These are phyloP conservation scores for Fringilla coelebs DNA, from an alignment of 2,797 vertebrate species.

Conservation along the genomic window DNA sequence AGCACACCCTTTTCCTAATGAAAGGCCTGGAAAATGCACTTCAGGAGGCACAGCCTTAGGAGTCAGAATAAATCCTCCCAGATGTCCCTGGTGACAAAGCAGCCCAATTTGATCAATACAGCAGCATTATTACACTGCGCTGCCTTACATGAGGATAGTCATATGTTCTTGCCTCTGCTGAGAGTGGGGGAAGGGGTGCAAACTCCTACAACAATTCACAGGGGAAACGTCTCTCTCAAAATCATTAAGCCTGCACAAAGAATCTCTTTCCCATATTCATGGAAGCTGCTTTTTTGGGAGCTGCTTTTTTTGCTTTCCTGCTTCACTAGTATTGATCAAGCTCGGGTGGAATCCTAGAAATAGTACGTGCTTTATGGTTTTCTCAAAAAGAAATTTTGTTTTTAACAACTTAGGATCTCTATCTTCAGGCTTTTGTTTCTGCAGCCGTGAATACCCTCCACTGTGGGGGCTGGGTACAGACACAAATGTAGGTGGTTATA, in stretches of 20 bases:
- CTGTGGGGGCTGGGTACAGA: neutral
- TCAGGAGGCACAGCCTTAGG: neutral
- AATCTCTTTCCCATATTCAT: conserved; percentile 1
- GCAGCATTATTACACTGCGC: conserved; percentile 62
- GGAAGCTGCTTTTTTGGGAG: conserved; percentile 29
- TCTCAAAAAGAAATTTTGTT: neutral
- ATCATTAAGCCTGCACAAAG: conserved; percentile 27
- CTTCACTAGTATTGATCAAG: neutral
- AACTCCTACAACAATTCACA: conserved; percentile 44
- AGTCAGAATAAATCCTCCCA: conserved; percentile 42
- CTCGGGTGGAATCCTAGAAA: neutral
- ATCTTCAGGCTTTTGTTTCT: neutral
- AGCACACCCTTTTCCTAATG: neutral
- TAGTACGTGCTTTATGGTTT: neutral
- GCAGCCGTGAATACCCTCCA: neutral
- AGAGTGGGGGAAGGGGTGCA: neutral
- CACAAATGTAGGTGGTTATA: neutral
- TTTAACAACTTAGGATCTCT: neutral
- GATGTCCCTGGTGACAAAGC: conserved; percentile 36
- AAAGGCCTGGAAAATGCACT: conserved; percentile 46
- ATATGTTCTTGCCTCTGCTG: conserved; percentile 14
- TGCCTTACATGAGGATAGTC: conserved; percentile 32
- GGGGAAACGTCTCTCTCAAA: neutral
- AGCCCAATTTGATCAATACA: conserved; percentile 67
- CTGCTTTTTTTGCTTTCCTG: neutral